phyloP scores from a whole-genome alignment of 2,797 vertebrate species.

The Microctenopoma steveboyesi region DNA sequence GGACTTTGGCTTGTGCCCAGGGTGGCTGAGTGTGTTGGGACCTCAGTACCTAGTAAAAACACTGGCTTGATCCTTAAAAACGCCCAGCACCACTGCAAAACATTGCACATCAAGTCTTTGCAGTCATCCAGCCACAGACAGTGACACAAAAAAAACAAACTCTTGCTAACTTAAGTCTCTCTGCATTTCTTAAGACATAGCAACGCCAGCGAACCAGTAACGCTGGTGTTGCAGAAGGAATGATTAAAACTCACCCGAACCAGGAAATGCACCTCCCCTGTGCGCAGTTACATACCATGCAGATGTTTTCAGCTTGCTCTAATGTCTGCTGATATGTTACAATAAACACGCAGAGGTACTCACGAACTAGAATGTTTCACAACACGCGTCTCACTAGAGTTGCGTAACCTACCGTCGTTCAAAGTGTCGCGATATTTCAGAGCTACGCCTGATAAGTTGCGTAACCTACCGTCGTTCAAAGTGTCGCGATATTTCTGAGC shows the following conservation, averaged over 20 bases:
- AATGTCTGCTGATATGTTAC: background rate
- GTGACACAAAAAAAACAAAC: too few species aligned
- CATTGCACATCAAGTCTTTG: too few species aligned
- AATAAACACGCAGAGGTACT: accelerated
- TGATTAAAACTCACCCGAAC: slow-evolving; percentile 45
- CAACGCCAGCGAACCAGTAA: too few species aligned
- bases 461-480: slow-evolving; percentile 2
- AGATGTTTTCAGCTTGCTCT: accelerated
- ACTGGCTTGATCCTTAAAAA: background rate
- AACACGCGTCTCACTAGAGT: slow-evolving; percentile 53
- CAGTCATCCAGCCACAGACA: background rate
- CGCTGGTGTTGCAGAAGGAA: background rate
- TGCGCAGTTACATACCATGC: background rate
- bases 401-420: slow-evolving; percentile 8
- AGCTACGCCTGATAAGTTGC: background rate
- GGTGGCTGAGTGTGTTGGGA: background rate
- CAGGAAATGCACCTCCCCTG: slow-evolving; percentile 17
- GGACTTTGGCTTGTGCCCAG: too few species aligned
- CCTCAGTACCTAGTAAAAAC: background rate
- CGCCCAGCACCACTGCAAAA: background rate
- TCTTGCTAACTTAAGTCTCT: too few species aligned
- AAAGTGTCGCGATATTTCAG: slow-evolving; percentile 53
- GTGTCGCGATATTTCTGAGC: slow-evolving; percentile 46
- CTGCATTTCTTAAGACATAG: too few species aligned
- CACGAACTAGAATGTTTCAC: background rate